These are phyloP conservation scores for Orthonyx spaldingii DNA, from an alignment of 2,113 vertebrate genomes.

Conservation along the genomic window DNA sequence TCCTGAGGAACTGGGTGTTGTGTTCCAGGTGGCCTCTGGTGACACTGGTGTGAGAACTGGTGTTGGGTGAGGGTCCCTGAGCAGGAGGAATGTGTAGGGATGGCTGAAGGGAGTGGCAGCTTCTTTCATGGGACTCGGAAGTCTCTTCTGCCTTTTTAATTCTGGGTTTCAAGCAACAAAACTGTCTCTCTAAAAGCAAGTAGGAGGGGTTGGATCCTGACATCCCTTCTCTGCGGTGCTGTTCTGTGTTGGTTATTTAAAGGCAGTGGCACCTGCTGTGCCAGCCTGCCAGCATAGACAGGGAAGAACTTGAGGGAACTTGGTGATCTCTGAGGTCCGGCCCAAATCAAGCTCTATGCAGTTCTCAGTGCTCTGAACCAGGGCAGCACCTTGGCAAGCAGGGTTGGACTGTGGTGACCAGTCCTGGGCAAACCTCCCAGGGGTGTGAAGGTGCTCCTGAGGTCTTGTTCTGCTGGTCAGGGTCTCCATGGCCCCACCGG, in stretches of 20 bases:
- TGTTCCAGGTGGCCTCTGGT: neutral
- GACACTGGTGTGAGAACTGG: fast-evolving
- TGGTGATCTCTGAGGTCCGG: neutral
- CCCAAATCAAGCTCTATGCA: neutral
- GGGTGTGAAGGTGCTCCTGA: neutral
- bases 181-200: neutral
- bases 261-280: neutral
- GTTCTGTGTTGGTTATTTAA: neutral
- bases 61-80: fast-evolving
- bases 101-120: neutral
- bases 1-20: neutral
- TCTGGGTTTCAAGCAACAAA: neutral
- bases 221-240: neutral
- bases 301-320: fast-evolving
- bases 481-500: neutral
- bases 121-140: neutral
- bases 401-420: neutral
- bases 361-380: neutral
- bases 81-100: neutral
- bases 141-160: no score
- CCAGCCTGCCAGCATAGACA: neutral
- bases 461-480: neutral
- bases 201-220: neutral
- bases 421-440: neutral
- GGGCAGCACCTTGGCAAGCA: neutral